Base-by-base conservation (phyloP, 2,797 vertebrate genomes). In the Lithobates sylvaticus region DNA sequence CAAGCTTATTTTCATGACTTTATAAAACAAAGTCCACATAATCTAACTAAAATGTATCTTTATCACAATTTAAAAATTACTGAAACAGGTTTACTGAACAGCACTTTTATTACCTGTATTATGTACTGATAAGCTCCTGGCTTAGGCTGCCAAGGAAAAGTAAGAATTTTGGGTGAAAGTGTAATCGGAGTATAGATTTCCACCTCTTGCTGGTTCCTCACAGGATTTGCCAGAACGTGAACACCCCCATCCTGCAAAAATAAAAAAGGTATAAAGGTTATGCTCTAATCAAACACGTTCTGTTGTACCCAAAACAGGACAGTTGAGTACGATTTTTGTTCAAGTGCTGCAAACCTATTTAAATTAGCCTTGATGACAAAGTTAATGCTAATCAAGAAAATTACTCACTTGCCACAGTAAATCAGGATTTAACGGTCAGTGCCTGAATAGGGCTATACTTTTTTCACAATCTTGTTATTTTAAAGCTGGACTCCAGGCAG, bases 121-220 rank as follows among this genome's bases (percentile, higher is more conserved):
- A 93, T 95, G 89, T 99, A 97, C 91, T 97, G 97, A 93, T 99
- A 99, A 10, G 95, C 93, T 86, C 96, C 97, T 2, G 96, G 93
- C 91, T 95, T 97, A 7, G 97, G 96, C 90, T 99, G 98, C 98
- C 98, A 99, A 23, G 98, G 98, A 92, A 99, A 99, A 0, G 96
- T 97, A 88, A 99, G 94, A 90, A 99, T 95, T 88, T 93, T 93
- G 6, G 98, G 98, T 65, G 90, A 92, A 32, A 99, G 96, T 29
- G 96, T 89, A 89, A 99, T 97, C 6, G 98, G 97, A 84, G 95
- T 88, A 75, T 97, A 97, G 88, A 99, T 97, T 90, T 99, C 97
- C 42, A 98, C 97, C 76, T 99, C 98, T 93, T 99, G 98, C 88
- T 97, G 96, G 90, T 96, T 99, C 91, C 89, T 92, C 83, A 99